Evolutionary conservation across 1,140 invertebrate species (phyloP), one percentile per base, ranked within the genome.

Genomic region (Drusus annulatus): DNA sequence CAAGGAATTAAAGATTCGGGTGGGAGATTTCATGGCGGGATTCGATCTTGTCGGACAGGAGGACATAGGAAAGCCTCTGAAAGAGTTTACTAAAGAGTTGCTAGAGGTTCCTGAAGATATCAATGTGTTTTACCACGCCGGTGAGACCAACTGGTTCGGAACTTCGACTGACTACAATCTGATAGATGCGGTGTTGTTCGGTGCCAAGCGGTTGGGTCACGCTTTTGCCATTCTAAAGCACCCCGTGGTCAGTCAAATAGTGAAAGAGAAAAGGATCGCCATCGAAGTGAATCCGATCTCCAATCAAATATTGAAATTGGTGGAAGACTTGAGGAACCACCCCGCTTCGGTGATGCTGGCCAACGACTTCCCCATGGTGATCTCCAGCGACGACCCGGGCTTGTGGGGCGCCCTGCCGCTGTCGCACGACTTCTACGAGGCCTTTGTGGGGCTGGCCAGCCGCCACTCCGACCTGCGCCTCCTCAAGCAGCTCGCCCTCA

Each of bases 241-340:
- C 88, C 96, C 96, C 0, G 80, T 90, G 5, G 85, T 96, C 0
- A 84, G 94, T 84, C 85, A 93, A 21, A 86, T 93, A 62, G 90
- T 92, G 0, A 92, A 91, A 79, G 87, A 93, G 54, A 88, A 90
- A 68, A 87, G 92, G 17, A 95, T 97, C 77, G 93, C 94, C 7
- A 86, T 97, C 8, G 96, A 98, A 89, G 88, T 97, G 0, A 96
- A 94, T 86, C 95, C 96, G 0, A 92, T 97, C 58, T 95, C 94
- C 0, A 95, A 94, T 85, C 91, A 95, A 91, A 94, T 97, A 1
- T 85, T 98, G n/a, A 92, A 91, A 80, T 86, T 97, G 3, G 92
- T 96, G 0, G 87, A 90, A 5, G 95, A 97, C 85, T 85, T 95
- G 0, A 89, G 96, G 19, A 97, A 97, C 86, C 96, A 98, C 90